Evolutionary conservation across 1,140 invertebrate species (phyloP), one percentile per base, ranked within the genome.

Genomic region (Penaeus indicus): DNA sequence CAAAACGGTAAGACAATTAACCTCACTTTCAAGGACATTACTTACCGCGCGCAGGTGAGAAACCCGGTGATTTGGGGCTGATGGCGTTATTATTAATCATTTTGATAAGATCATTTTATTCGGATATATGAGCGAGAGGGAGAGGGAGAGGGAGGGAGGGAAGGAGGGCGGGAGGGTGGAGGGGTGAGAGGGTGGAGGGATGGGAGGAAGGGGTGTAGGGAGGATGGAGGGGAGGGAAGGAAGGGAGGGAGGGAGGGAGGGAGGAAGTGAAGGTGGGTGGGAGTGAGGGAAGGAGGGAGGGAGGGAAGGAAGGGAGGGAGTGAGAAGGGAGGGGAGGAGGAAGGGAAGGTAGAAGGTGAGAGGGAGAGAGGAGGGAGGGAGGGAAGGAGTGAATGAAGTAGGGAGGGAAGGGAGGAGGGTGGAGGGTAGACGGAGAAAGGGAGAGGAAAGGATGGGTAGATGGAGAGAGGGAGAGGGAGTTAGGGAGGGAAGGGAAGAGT

Each of bases 371-470:
- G 27, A 10, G n/a, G 13, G 21, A 60, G 25, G 69, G 69, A 8
- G 22, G 64, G 27, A 0, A 11, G 27, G 32, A 32, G 32, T n/a
- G n/a, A n/a, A n/a, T n/a, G 32, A 32, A 32, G 32, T 32, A 13
- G 47, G 47, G 11, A 13, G 11, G 47, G 47, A 13, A 4, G 7
- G 11, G 4, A 16, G n/a, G 69, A 22, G 1, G 38, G 69, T 11
- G 54, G 32, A 32, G 32, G 22, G 32, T n/a, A 72, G 22, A n/a
- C 16, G n/a, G 21, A 72, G 69, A 1, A 38, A 25, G 19, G 38
- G 69, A 72, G 69, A 72, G 21, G n/a, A n/a, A 72, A n/a, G n/a
- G 69, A 72, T 13, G n/a, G 67, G n/a, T 13, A n/a, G 67, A n/a
- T 13, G 32, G 69, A 18, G 69, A 25, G n/a, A 19, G 80, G 54